These are phyloP conservation scores for Caenorhabditis virilis DNA, from an alignment of 2,888 invertebrate genomes.

Conservation along the genomic window DNA sequence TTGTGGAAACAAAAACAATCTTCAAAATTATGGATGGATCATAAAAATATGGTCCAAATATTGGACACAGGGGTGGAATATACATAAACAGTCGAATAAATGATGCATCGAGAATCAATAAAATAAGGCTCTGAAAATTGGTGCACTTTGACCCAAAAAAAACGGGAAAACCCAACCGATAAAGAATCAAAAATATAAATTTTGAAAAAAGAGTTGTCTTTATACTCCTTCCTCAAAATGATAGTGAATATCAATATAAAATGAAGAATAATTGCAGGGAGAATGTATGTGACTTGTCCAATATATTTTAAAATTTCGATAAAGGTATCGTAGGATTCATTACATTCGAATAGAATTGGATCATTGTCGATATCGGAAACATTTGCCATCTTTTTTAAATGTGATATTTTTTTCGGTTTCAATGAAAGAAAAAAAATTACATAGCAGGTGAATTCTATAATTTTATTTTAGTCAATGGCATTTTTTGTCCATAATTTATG, in stretches of 20 bases:
- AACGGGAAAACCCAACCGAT: neutral
- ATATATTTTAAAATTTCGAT: slow-evolving; percentile 18
- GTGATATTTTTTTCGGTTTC: neutral
- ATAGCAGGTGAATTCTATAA: too few relatives aligned
- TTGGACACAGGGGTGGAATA: slow-evolving; percentile 14
- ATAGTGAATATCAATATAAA: too few relatives aligned
- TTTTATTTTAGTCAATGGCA: too few relatives aligned
- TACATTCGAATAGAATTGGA: slow-evolving; percentile 2
- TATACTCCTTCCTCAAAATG: too few relatives aligned
- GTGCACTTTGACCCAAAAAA: neutral
- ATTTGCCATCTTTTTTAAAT: neutral
- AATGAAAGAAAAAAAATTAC: too few relatives aligned
- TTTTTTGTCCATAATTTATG: too few relatives aligned
- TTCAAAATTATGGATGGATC: slow-evolving; percentile 1
- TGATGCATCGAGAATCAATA: slow-evolving; percentile 7
- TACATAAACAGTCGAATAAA: slow-evolving; percentile 14
- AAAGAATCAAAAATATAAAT: slow-evolving; percentile 14
- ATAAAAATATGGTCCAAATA: neutral
- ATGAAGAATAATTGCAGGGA: slow-evolving; percentile 12
- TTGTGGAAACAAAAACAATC: slow-evolving; percentile 7
- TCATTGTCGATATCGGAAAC: neutral
- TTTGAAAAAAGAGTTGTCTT: slow-evolving; percentile 14
- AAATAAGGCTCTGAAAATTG: slow-evolving; percentile 14
- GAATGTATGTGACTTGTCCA: slow-evolving; percentile 8
- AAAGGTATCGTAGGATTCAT: slow-evolving; percentile 3